Percentiles rank a stretch among this genome's conserved stretches.
Evolutionary conservation across 2,113 vertebrate species (phyloP).

Genomic region (Petrocephalus zakoni): DNA sequence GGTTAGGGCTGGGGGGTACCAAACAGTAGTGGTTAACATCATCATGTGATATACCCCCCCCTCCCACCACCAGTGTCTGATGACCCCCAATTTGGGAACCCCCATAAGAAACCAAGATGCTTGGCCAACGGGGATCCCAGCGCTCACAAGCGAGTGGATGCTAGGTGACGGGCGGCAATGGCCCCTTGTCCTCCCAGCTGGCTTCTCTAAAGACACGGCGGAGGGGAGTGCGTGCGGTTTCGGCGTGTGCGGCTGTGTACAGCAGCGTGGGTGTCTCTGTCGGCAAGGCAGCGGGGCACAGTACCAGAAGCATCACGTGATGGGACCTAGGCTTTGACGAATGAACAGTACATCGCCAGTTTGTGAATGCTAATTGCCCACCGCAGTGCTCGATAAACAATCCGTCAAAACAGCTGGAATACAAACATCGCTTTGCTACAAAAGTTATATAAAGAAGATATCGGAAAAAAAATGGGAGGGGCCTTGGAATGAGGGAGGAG

Average conservation of each 20-base stretch:
- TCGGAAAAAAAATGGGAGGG: not conserved
- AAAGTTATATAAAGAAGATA: slow-evolving; percentile 20
- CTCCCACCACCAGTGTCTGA: not conserved
- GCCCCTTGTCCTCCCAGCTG: not conserved
- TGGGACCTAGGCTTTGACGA: not conserved
- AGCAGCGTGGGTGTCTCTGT: slow-evolving; percentile 20
- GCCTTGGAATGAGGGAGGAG: slow-evolving; percentile 18
- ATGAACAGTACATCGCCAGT: slow-evolving; percentile 30
- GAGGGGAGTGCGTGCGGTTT: not conserved
- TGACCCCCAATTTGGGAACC: not conserved
- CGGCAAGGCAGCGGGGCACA: slow-evolving; percentile 30
- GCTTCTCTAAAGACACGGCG: not conserved
- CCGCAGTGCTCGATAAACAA: slow-evolving; percentile 45
- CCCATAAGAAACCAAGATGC: not conserved
- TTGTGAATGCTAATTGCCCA: slow-evolving; percentile 24
- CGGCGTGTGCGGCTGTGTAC: not conserved
- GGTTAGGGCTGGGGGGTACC: not conserved
- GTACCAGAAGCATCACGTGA: slow-evolving; percentile 22
- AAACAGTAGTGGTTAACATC: not conserved
- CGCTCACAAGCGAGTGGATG: not conserved
- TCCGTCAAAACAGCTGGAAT: slow-evolving; percentile 22
- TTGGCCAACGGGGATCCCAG: not conserved
- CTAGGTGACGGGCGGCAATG: not conserved
- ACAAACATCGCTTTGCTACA: slow-evolving; percentile 32
- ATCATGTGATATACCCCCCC: not conserved